Evolutionary conservation across 2,888 invertebrate species (phyloP).

Genomic region (Azorinus chamasolen): DNA sequence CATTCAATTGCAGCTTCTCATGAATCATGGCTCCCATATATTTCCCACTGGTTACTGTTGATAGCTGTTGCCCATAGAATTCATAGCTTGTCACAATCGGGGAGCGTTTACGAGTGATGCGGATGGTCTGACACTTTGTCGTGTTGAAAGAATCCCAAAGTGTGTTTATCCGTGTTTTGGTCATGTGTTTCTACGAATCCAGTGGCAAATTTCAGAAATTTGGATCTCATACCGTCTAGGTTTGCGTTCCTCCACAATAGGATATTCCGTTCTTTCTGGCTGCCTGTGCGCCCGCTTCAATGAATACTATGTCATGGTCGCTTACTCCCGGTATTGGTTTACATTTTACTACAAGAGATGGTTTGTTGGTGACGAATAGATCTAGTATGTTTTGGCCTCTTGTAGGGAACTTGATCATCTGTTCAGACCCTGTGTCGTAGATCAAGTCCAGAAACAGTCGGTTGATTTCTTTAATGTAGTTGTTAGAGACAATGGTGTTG

Average conservation of each 20-base stretch:
- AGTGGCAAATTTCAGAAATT: not conserved
- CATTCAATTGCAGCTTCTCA: too few species aligned
- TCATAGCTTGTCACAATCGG: too few species aligned
- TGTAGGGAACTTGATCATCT: not conserved
- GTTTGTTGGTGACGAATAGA: slow-evolving; percentile 41
- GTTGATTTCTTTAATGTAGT: too few species aligned
- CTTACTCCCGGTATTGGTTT: slow-evolving; percentile 30
- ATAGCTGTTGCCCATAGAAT: too few species aligned
- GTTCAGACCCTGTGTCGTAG: too few species aligned
- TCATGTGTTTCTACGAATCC: slow-evolving; percentile 6
- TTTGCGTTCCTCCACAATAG: slow-evolving; percentile 31
- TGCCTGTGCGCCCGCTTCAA: slow-evolving; percentile 10
- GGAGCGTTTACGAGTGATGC: too few species aligned
- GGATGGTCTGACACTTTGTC: not conserved
- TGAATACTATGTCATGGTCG: slow-evolving; percentile 37
- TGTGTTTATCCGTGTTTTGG: slow-evolving; percentile 14
- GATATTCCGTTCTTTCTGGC: slow-evolving; percentile 16
- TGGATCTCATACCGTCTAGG: not conserved
- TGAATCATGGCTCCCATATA: too few species aligned
- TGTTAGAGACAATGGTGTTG: too few species aligned
- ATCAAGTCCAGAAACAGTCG: too few species aligned
- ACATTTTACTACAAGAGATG: slow-evolving; percentile 11
- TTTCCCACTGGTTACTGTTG: too few species aligned
- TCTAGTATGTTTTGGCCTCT: slow-evolving; percentile 24
- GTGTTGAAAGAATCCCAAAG: slow-evolving; percentile 16